Conservation (phyloP, 2,113 vertebrate genomes). For the Pituophis catenifer region DNA sequence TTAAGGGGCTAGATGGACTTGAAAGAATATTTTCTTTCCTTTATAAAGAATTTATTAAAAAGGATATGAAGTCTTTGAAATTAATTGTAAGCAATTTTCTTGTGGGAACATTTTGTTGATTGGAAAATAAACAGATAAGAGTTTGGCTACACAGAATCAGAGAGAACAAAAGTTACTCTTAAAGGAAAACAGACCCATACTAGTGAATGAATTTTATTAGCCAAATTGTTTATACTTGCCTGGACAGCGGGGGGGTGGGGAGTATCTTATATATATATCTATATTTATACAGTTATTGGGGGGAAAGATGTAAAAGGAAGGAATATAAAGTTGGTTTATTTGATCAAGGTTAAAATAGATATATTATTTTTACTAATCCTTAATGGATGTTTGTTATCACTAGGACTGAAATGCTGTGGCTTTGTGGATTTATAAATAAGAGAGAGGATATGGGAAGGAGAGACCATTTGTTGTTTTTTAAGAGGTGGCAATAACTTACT, state of each 20-base stretch:
- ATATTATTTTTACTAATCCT: background rate
- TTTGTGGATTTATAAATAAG: background rate
- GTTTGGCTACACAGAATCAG: background rate
- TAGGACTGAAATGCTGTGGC: background rate
- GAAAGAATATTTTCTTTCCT: background rate
- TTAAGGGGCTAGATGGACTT: background rate
- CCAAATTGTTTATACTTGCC: background rate
- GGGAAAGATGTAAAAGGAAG: background rate
- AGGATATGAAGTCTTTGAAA: background rate
- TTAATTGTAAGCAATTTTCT: background rate
- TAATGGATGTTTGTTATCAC: background rate
- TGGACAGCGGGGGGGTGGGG: background rate
- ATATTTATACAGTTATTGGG: background rate
- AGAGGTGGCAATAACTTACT: background rate
- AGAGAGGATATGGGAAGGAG: background rate
- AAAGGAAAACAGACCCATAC: background rate
- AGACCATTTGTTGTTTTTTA: background rate
- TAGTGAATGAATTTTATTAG: background rate
- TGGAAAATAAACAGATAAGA: background rate
- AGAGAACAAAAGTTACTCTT: background rate
- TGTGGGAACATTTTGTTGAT: background rate
- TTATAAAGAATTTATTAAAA: background rate
- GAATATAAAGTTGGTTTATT: background rate
- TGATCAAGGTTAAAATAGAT: background rate
- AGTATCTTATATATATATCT: no score